Evolutionary conservation across 2,797 vertebrate genomes (phyloP).

Genomic region (Sebastes hopkinsi): DNA sequence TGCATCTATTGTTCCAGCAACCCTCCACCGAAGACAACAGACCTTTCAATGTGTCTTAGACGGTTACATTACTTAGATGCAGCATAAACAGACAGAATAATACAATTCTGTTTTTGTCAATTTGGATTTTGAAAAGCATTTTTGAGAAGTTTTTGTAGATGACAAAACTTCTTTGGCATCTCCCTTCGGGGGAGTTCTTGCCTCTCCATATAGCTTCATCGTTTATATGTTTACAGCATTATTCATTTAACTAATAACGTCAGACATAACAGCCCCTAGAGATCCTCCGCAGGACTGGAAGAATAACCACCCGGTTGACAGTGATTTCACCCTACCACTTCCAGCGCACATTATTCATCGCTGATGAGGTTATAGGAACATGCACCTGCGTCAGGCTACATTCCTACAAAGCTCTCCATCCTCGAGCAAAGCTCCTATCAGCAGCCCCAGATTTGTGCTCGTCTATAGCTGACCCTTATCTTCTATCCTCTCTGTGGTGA

Average conservation of each 20-base stretch:
- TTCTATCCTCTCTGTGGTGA: not conserved
- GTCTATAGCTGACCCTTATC: not conserved
- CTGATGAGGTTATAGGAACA: not conserved
- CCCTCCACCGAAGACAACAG: not conserved
- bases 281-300: not conserved
- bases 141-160: not conserved
- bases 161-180: not conserved
- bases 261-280: not conserved
- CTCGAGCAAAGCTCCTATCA: not conserved
- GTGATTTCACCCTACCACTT: not conserved
- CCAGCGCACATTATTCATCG: not conserved
- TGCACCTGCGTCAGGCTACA: not conserved
- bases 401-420: not conserved
- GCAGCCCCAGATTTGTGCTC: not conserved
- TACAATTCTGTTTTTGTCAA: not conserved
- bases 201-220: not conserved
- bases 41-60: not conserved
- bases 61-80: not conserved
- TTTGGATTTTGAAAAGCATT: not conserved
- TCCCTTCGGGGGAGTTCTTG: not conserved
- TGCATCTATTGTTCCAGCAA: not conserved
- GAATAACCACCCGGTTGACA: not conserved
- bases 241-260: not conserved
- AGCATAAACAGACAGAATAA: not conserved
- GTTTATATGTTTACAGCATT: not conserved